Base-by-base conservation (phyloP, 2,888 invertebrate species). In the Hofmannophila pseudospretella region DNA sequence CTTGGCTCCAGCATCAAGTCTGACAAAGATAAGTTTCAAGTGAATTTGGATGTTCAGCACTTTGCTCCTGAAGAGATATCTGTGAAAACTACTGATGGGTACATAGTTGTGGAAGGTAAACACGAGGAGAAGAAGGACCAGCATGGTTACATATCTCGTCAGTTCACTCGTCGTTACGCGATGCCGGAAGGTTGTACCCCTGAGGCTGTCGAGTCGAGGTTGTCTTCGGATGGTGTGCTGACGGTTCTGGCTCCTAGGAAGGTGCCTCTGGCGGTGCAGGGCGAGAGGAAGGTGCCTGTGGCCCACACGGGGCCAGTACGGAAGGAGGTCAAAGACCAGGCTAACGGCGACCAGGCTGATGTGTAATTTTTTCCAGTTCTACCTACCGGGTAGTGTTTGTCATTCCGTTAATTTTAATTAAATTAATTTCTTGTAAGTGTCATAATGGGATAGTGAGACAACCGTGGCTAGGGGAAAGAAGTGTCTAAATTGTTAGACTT, bases 41-140 rank as follows among this genome's bases (percentile, higher is more conserved):
- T 93, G 20, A 90, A 89, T 50, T 77, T 94, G 42, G 94, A 95
- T 54, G 93, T 94, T 0, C 91, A 92, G 42, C 92, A 94, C 50
- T 95, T 94, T 54, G 81, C 90, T 4, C 94, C 94, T 0, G 90
- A 91, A 27, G 95, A 95, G 70, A 89, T 95, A 19, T 88, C 89
- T 0, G 94, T 95, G 0, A 94, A 94, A 67, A 92, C 91, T 0
- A 85, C 90, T 0, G 92, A 93, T 38, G 89, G 91, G 30, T 87
- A 71, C 31, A 89, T 95, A 5, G 85, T 94, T 0, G 87, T 94
- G 8, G 93, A 95, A 67, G 94, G 92, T 0, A 93, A 92, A 60
- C 95, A 95, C 56, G 93, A 93, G 52, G 94, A 95, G 51, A 92
- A 91, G 51, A 89, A 90, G 45, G 94, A 94, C 49, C 90, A 92